A percentile compares a stretch with the other conserved stretches of the same genome.
phyloP scores from a whole-genome alignment of 2,113 vertebrate species.

The Gila orcuttii region DNA sequence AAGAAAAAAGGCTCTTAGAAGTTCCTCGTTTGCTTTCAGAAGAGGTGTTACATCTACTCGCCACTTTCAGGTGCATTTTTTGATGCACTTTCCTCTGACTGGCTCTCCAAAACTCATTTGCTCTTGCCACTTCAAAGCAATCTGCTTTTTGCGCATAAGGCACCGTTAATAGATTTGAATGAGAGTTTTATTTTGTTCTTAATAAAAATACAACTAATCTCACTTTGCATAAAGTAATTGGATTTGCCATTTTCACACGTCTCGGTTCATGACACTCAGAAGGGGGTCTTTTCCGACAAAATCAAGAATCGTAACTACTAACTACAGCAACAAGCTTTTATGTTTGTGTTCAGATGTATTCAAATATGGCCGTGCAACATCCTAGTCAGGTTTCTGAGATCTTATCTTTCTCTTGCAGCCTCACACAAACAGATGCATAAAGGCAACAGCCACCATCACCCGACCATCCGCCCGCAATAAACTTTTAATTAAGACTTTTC shows the following conservation, averaged over 20 bases:
- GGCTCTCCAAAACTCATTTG: conserved; percentile 24
- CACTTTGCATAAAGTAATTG: conserved; percentile 72
- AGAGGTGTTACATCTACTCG: not conserved
- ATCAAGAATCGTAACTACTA: not conserved
- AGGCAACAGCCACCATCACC: conserved; percentile 20
- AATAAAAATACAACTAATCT: conserved; percentile 68
- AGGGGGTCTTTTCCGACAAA: not conserved
- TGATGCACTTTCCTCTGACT: conserved; percentile 12
- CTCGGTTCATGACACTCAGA: not conserved
- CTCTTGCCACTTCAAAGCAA: conserved; percentile 63
- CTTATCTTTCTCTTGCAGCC: not conserved
- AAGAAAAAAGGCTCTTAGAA: conserved; percentile 38
- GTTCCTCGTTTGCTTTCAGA: conserved; percentile 31
- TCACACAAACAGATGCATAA: conserved; percentile 17
- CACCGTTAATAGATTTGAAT: conserved; percentile 60
- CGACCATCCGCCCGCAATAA: conserved; percentile 41
- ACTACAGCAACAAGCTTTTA: conserved; percentile 9
- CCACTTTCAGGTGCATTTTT: conserved; percentile 17
- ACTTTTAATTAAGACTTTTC: conserved; percentile 63
- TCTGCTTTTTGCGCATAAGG: conserved; percentile 66
- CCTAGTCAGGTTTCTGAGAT: not conserved
- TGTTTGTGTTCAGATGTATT: conserved; percentile 5
- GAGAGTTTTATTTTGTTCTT: conserved; percentile 63
- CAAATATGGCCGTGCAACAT: not conserved
- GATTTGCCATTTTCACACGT: conserved; percentile 64